Evolutionary conservation across 1,140 invertebrate species (phyloP), one percentile per base, ranked within the genome.

Genomic region (Oncopeltus fasciatus): DNA sequence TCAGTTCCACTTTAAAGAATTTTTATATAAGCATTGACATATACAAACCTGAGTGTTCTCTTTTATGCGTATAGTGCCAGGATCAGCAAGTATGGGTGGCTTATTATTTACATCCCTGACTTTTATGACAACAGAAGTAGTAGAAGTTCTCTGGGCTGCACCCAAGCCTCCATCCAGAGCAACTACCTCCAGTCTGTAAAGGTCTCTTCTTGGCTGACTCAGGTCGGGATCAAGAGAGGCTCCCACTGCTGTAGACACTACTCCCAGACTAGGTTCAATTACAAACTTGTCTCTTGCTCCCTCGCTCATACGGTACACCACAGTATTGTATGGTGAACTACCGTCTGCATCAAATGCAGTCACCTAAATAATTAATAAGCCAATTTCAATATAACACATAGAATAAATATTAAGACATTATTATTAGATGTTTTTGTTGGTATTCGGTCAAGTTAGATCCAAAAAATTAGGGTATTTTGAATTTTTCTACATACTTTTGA

Each of bases 31-130:
- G n/a, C n/a, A n/a, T n/a, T n/a, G n/a, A n/a, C n/a, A n/a, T n/a
- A n/a, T n/a, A n/a, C n/a, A n/a, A n/a, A 87, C 82, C 68, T 84
- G 80, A 14, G 83, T 85, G 71, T 92, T 90, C 76, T 93, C 90
- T 64, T 75, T 75, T 5, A 92, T 77, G 11, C 73, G 72, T 49
- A 92, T 75, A 0, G 78, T 77, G 1, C 81, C 84, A 1, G 85
- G 81, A 57, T 89, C 83, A 0, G 77, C 67, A 46, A 94, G 82
- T 9, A 83, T 73, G 0, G 92, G 92, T 0, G 81, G 78, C 71
- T 95, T 95, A 70, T 95, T 95, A 70, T 95, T 95, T 0, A 95
- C 89, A 74, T 95, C 92, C 12, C 85, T 79, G 61, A 95, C 88
- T 0, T 82, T 83, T 8, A 96, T 88, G 68, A 91, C 88, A 0